These are phyloP conservation scores for Syngnathus acus DNA, from an alignment of 2,797 vertebrate genomes.

Conservation along the genomic window DNA sequence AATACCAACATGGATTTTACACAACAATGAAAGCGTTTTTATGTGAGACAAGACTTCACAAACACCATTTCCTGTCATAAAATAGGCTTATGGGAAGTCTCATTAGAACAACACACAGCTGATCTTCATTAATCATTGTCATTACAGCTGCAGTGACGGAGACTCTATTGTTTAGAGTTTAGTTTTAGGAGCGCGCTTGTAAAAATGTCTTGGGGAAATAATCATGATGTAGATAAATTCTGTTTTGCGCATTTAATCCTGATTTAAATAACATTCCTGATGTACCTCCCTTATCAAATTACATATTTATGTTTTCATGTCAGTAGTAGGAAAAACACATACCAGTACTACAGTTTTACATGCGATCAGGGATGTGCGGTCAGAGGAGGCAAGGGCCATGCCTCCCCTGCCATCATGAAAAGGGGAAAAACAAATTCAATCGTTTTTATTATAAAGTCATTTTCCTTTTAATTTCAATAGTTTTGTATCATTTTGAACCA, in stretches of 20 bases:
- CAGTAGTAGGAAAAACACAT: too few relatives aligned
- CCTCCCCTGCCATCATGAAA: too few relatives aligned
- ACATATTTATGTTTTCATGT: background rate
- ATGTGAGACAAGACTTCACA: slow-evolving; percentile 51
- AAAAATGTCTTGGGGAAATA: slow-evolving; percentile 12
- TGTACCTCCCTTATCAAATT: background rate
- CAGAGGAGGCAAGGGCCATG: too few relatives aligned
- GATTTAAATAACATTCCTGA: slow-evolving; percentile 7
- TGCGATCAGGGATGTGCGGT: too few relatives aligned
- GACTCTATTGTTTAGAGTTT: background rate
- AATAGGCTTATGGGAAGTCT: slow-evolving; percentile 56
- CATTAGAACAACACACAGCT: slow-evolving; percentile 50
- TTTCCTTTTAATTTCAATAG: too few relatives aligned
- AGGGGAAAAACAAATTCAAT: too few relatives aligned
- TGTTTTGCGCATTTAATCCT: slow-evolving; percentile 28
- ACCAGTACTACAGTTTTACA: too few relatives aligned
- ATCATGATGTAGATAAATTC: slow-evolving; percentile 14
- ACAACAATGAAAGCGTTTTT: slow-evolving; percentile 52
- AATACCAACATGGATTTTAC: slow-evolving; percentile 46
- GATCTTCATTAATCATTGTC: slow-evolving; percentile 52
- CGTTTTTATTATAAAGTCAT: too few relatives aligned
- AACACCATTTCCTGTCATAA: slow-evolving; percentile 63
- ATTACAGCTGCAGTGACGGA: slow-evolving; percentile 15
- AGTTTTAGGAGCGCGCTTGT: background rate
- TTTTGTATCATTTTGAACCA: too few relatives aligned